Evolutionary conservation across 2,113 vertebrate species (phyloP).

Genomic region (Plecturocebus donacophilus): DNA sequence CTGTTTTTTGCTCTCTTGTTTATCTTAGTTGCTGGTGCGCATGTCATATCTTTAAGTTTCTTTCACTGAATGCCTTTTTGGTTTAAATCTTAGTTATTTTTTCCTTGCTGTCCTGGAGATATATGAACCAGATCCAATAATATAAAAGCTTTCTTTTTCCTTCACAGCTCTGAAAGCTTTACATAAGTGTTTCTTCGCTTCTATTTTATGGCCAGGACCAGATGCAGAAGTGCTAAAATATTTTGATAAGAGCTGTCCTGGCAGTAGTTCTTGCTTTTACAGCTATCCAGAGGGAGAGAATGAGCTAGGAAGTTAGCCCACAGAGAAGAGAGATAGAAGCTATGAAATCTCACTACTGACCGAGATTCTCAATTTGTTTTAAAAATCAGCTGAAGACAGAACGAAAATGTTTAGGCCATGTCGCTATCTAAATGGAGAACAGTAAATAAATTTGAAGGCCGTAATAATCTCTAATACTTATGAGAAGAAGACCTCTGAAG

Average conservation of each 20-base stretch:
- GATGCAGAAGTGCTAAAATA: constrained; percentile 82
- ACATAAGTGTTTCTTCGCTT: constrained; percentile 81
- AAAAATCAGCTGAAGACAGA: constrained; percentile 40
- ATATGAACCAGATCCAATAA: constrained; percentile 72
- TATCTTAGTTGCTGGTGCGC: constrained; percentile 34
- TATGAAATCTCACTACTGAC: constrained; percentile 54
- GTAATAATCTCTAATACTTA: neutral
- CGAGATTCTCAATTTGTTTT: constrained; percentile 47
- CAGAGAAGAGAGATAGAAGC: constrained; percentile 33
- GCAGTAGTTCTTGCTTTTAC: constrained; percentile 72
- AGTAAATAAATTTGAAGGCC: neutral
- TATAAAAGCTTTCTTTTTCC: constrained; percentile 63
- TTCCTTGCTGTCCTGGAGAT: constrained; percentile 74
- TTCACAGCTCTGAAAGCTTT: constrained; percentile 76
- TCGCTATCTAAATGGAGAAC: neutral
- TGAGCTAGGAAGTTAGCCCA: constrained; percentile 70
- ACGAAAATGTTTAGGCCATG: constrained; percentile 20
- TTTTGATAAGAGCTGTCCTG: constrained; percentile 81
- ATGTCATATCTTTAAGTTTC: constrained; percentile 42
- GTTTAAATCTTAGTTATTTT: constrained; percentile 66
- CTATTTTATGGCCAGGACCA: constrained; percentile 78
- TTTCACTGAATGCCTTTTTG: constrained; percentile 73
- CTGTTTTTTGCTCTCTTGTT: constrained; percentile 9
- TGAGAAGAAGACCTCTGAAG: neutral
- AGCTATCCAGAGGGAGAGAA: constrained; percentile 73